Conservation (phyloP, 2,113 vertebrate genomes). For the Terrapene triunguis region DNA sequence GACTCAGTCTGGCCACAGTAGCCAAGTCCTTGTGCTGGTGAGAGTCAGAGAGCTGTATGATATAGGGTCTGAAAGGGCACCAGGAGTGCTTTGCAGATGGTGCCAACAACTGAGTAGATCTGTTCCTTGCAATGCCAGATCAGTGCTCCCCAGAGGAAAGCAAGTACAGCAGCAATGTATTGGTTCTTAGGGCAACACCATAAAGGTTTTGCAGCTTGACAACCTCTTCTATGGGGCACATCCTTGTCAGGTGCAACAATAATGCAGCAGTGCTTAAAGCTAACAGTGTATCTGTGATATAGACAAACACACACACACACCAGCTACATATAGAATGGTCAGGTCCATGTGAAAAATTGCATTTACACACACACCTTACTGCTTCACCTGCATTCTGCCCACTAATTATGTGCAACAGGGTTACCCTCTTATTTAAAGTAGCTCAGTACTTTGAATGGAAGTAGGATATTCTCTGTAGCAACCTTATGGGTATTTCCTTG, state of each 20-base stretch:
- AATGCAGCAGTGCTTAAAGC: neutral
- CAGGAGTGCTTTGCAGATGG: neutral
- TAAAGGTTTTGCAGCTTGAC: neutral
- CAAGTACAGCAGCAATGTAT: neutral
- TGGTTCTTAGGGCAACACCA: neutral
- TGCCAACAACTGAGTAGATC: neutral
- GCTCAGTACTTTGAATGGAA: conserved; percentile 77
- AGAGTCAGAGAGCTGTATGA: neutral
- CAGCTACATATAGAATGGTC: neutral
- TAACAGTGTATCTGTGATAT: neutral
- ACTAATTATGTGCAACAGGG: neutral
- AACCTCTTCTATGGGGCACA: neutral
- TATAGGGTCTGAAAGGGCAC: neutral
- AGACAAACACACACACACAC: neutral
- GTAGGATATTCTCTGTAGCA: conserved; percentile 76
- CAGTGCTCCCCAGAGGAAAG: neutral
- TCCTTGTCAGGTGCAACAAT: neutral
- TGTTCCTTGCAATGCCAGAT: neutral
- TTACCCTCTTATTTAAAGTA: conserved; percentile 20
- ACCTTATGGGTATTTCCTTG: conserved; percentile 41
- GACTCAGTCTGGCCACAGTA: neutral
- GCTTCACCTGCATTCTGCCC: neutral
- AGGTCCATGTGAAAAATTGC: neutral
- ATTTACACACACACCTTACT: neutral
- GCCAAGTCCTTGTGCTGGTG: neutral